phyloP scores from a whole-genome alignment of 2,888 invertebrate species.

The Caenorhabditis sinica region DNA sequence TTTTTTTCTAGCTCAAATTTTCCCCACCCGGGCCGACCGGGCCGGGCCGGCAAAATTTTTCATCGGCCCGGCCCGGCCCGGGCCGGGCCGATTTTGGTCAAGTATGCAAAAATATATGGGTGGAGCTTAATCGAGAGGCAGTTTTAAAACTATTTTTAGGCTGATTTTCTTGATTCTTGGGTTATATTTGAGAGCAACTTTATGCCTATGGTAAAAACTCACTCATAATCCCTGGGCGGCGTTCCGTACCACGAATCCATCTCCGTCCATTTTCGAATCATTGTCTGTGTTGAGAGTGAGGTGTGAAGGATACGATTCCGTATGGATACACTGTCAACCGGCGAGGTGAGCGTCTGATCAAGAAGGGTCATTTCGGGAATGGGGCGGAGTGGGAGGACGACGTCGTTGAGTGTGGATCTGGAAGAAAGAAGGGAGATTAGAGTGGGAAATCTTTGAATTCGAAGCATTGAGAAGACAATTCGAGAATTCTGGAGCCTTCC shows the following conservation, averaged over 20 bases:
- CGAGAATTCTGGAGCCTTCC: too few species aligned
- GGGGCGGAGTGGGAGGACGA: conserved; percentile 59
- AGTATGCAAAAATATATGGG: too few species aligned
- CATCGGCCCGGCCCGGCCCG: too few species aligned
- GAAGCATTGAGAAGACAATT: too few species aligned
- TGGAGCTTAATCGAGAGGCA: too few species aligned
- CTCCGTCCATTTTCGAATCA: conserved; percentile 62
- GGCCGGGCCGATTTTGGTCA: too few species aligned
- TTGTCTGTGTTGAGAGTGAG: conserved; percentile 44
- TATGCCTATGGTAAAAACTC: conserved; percentile 1
- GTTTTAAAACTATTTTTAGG: not conserved
- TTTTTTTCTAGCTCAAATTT: too few species aligned
- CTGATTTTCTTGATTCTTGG: too few species aligned
- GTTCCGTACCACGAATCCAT: conserved; percentile 69
- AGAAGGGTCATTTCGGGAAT: conserved; percentile 77
- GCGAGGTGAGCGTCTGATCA: conserved; percentile 65
- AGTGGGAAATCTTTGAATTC: not conserved
- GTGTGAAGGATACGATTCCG: conserved; percentile 55
- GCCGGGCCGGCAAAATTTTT: too few species aligned
- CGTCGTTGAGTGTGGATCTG: conserved; percentile 55
- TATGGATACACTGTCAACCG: conserved; percentile 29
- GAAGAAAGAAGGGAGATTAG: not conserved
- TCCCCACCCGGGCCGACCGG: too few species aligned
- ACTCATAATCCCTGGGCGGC: conserved; percentile 68
- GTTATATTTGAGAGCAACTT: too few species aligned